A percentile compares a stretch with the other conserved stretches of the same genome.
Conservation (phyloP, 2,888 invertebrate species). For the Ptilodon capucinus region DNA sequence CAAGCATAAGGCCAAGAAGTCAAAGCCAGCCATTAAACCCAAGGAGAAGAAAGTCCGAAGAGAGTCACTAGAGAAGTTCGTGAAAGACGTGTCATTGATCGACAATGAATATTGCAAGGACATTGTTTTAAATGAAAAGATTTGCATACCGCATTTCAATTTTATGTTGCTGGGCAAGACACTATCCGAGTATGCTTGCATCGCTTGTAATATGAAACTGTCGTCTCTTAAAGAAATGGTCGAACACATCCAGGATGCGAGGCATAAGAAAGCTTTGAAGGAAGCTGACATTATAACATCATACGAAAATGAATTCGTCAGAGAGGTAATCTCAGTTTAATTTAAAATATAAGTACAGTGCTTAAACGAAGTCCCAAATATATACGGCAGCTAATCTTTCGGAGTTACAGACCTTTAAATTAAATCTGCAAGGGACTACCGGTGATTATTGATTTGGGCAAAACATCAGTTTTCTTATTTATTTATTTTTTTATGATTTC, state of each 20-base stretch:
- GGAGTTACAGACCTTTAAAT: too few species aligned
- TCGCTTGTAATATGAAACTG: background rate
- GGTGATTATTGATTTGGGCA: too few species aligned
- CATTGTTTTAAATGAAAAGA: background rate
- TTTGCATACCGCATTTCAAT: background rate
- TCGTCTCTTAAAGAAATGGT: background rate
- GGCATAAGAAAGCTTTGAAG: conserved; percentile 4
- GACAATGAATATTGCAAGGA: background rate
- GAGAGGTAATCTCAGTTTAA: conserved; percentile 41
- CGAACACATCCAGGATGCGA: background rate
- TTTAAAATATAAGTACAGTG: background rate
- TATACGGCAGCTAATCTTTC: too few species aligned
- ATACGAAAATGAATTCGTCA: conserved; percentile 44
- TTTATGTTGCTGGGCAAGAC: background rate
- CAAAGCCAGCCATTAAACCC: background rate
- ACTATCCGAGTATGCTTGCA: background rate
- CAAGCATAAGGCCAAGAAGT: background rate
- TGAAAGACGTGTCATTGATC: background rate
- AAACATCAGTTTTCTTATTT: too few species aligned
- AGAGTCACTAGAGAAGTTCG: background rate
- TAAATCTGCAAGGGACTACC: too few species aligned
- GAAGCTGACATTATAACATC: conserved; percentile 28
- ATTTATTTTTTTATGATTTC: too few species aligned
- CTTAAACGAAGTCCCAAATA: too few species aligned
- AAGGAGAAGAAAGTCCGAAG: background rate